Base-by-base conservation (phyloP, 2,797 vertebrate species). In the Poeciliopsis paucimaculata region DNA sequence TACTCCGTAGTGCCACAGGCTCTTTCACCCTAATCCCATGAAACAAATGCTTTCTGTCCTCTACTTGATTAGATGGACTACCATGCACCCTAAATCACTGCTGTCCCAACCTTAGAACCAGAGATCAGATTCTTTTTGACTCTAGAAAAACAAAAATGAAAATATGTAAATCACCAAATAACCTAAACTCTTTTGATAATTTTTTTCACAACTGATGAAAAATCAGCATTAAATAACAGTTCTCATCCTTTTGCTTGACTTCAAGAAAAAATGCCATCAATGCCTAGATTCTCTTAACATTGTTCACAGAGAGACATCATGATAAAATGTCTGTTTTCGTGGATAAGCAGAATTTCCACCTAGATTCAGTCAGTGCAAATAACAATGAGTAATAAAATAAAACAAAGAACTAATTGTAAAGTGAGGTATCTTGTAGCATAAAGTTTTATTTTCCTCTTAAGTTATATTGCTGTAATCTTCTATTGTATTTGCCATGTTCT, bases 31-130 rank as follows among this genome's bases (percentile, higher is more conserved):
- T 4, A 62, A 84, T 80, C 66, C 79, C 53, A 34, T 77, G 77
- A 85, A 85, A 90, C 87, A 86, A 87, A 88, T 49, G 82, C 72
- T 62, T 64, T 78, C 80, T 81, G 15, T 86, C 82, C 16, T 1
- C 0, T 41, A 46, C 26, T 73, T 81, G 80, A 85, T 84, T 72
- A 80, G 66, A 26, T 49, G 72, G 15, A 73, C 46, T 55, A n/a
- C 60, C 77, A 70, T 77, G 77, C 55, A 74, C 45, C 75, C 80
- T 51, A 43, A 77, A 78, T 78, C 46, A 60, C 64, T 0, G 1
- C 64, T 39, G 16, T 12, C 16, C 6, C 15, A 53, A 68, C 43
- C 36, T 51, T 2, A 43, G 4, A 77, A 60, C 28, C 5, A 43
- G 8, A 76, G 72, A 41, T 72, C 20, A 47, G 68, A 20, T 31